A percentile compares a stretch with the other conserved stretches of the same genome.
Evolutionary conservation across 2,888 invertebrate species (phyloP).

Genomic region (Tineola bisselliella): DNA sequence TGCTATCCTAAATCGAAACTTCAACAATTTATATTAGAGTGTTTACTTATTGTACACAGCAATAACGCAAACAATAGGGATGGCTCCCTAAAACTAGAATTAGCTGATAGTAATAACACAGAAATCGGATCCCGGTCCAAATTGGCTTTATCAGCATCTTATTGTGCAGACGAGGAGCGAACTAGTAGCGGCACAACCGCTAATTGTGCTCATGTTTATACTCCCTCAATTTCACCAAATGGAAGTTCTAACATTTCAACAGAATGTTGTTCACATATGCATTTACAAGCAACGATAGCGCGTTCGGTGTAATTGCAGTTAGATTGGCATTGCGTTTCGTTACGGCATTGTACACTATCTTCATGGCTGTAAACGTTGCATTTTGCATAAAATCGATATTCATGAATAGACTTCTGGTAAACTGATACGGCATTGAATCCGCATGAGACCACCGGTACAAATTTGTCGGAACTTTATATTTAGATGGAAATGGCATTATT

Average conservation of each 20-base stretch:
- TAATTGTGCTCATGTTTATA: slow-evolving; percentile 29
- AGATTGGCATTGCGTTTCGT: slow-evolving; percentile 25
- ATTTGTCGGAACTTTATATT: slow-evolving; percentile 43
- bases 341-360: not conserved
- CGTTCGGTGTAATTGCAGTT: slow-evolving; percentile 47
- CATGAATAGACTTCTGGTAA: slow-evolving; percentile 47
- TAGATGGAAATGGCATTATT: slow-evolving; percentile 34
- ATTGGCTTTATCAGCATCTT: slow-evolving; percentile 44
- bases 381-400: slow-evolving; percentile 69
- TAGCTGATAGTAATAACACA: slow-evolving; percentile 41
- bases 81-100: slow-evolving; percentile 30
- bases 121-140: slow-evolving; percentile 35
- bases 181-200: not conserved
- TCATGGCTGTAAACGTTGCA: slow-evolving; percentile 43
- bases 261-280: slow-evolving; percentile 30
- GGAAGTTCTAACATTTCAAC: slow-evolving; percentile 32
- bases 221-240: slow-evolving; percentile 34
- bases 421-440: slow-evolving; percentile 32
- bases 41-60: slow-evolving; percentile 32
- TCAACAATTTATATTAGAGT: not conserved
- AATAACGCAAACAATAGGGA: slow-evolving; percentile 31
- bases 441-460: slow-evolving; percentile 42
- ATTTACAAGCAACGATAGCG: slow-evolving; percentile 38
- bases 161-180: slow-evolving; percentile 22
- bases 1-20: not conserved